Percentiles rank a stretch among this genome's conserved stretches.
These are phyloP conservation scores for Cyanistes caeruleus DNA, from an alignment of 2,113 vertebrate species.

Conservation along the genomic window DNA sequence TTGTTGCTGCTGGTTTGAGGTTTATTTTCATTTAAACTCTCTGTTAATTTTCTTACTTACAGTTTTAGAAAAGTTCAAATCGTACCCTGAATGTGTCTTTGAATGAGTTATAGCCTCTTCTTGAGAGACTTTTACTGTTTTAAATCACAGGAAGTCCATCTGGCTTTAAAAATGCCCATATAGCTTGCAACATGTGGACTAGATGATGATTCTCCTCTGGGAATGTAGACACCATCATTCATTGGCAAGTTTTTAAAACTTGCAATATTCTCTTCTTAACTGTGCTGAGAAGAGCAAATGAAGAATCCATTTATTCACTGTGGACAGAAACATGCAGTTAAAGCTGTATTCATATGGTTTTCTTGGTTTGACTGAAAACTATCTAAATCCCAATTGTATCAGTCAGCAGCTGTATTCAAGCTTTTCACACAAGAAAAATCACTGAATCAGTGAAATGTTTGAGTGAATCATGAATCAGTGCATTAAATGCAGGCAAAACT, in stretches of 20 bases:
- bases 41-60: neutral
- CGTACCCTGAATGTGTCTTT: neutral
- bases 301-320: neutral
- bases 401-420: neutral
- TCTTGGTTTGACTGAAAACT: neutral
- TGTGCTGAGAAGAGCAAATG: neutral
- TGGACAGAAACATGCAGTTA: neutral
- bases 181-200: neutral
- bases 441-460: neutral
- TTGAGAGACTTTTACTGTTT: neutral
- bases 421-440: neutral
- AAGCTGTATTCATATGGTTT: neutral
- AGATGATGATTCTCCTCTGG: slow-evolving; percentile 15
- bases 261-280: neutral
- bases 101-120: neutral
- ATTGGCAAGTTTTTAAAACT: neutral
- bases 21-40: neutral
- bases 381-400: neutral
- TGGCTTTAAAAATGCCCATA: neutral
- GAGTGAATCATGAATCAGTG: neutral
- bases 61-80: neutral
- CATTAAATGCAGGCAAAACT: neutral
- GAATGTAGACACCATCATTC: neutral
- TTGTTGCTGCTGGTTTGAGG: neutral
- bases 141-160: neutral